Base-by-base conservation (phyloP, 1,140 invertebrate genomes). In the Leptoteleia sp. region DNA sequence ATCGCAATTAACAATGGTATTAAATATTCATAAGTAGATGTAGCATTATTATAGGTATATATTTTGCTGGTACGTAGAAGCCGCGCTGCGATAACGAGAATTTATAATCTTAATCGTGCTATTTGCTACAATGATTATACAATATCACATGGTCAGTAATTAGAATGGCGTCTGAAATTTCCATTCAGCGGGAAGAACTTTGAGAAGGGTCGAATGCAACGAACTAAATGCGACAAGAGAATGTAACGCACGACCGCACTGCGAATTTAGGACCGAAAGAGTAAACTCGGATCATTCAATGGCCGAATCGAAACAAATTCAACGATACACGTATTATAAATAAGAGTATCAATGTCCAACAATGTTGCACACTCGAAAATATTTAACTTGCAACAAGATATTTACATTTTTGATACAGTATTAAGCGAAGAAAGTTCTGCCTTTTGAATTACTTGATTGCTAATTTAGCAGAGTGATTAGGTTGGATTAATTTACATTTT, bases 51-150 rank as follows among this genome's bases (percentile, higher is more conserved):
- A 45, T 29, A 47, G 12, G 38, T 45, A 25, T 55, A 55, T 16
- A 55, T 64, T 62, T 54, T 19, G 7, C 27, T 6, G n/a, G 6
- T 50, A 64, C 48, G 33, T 57, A 59, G 27, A 48, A 17, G 27
- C 59, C 33, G 22, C n/a, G n/a, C 17, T 35, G 37, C 54, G 72
- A 76, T 67, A 65, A 73, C 27, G 9, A 9, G 15, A 52, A 67
- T 67, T 67, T 67, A 68, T 43, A 65, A 33, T 67, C 72, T 37
- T 67, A 76, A 76, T 76, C 54, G 16, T 4, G 17, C 38, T 61
- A 67, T 67, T 67, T 76, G 68, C 62, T 43, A 27, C 45, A 50
- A 59, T 59, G 52, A 65, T 65, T 65, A 37, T 33, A 40, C 19
- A 65, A 67, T 67, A 75, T 75, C 22, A 61, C 9, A 35, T 31